phyloP scores from a whole-genome alignment of 2,888 invertebrate species.

The Nomada hirtipes region DNA sequence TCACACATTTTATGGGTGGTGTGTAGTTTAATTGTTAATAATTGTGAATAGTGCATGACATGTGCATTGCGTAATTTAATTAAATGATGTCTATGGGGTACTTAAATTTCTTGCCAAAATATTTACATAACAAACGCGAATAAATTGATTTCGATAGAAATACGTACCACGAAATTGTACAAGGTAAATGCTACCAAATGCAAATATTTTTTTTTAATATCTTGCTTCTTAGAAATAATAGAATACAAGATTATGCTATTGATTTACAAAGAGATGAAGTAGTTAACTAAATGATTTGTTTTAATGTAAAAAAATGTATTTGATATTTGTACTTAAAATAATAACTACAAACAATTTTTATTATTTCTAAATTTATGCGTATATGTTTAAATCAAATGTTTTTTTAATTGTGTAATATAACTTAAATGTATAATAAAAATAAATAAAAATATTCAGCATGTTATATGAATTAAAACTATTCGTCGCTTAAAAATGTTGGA shows the following conservation, averaged over 20 bases:
- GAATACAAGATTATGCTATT: background rate
- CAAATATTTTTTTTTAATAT: background rate
- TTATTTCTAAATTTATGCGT: too few species aligned
- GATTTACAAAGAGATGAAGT: background rate
- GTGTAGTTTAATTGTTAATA: too few species aligned
- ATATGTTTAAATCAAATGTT: background rate
- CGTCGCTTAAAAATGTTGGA: constrained; percentile 38
- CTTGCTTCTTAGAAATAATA: background rate
- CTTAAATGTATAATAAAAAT: background rate
- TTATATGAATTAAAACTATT: background rate
- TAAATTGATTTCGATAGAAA: background rate
- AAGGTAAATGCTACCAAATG: background rate
- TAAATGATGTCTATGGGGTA: background rate
- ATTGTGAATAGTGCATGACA: background rate
- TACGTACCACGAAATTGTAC: background rate
- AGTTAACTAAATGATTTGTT: background rate
- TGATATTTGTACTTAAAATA: background rate
- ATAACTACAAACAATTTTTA: background rate
- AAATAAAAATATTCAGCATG: background rate
- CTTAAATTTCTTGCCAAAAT: background rate
- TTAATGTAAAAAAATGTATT: background rate
- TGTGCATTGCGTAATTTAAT: background rate
- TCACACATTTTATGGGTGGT: too few species aligned
- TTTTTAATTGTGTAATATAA: constrained; percentile 1
- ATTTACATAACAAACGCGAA: background rate